phyloP scores from a whole-genome alignment of 2,113 vertebrate genomes.

The Ploceus nigricollis region DNA sequence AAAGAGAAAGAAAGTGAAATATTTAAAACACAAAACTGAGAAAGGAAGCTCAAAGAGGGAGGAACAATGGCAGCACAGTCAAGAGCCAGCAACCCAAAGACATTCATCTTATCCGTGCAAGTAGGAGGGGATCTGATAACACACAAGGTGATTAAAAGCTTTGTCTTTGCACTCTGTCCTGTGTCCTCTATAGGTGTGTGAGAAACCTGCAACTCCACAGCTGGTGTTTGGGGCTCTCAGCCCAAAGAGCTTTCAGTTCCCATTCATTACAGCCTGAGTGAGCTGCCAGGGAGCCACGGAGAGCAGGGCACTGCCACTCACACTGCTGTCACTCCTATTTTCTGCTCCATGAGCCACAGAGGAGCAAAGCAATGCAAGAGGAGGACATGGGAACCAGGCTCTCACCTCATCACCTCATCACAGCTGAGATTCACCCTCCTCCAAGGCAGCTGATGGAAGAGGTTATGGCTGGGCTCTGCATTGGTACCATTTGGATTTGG shows the following conservation, averaged over 20 bases:
- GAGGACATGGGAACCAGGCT: neutral
- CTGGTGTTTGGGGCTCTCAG: neutral
- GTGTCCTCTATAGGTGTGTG: neutral
- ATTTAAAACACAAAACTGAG: neutral
- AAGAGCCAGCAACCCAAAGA: neutral
- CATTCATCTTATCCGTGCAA: rapidly evolving
- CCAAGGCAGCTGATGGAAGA: neutral
- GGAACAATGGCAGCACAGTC: rapidly evolving
- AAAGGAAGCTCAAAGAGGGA: neutral
- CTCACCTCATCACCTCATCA: neutral
- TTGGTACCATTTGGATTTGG: neutral
- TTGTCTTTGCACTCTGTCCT: neutral
- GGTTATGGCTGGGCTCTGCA: neutral
- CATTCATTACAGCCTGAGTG: neutral
- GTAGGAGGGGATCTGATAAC: neutral
- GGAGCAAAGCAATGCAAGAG: neutral
- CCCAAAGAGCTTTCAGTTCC: neutral
- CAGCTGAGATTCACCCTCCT: neutral
- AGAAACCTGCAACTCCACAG: neutral
- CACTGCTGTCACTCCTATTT: neutral
- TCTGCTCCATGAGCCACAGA: neutral
- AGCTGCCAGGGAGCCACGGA: neutral
- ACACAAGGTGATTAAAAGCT: neutral
- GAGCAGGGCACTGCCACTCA: neutral
- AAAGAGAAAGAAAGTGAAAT: neutral